Base-by-base conservation (phyloP, 2,797 vertebrate genomes). In the Fistularia commersonii region DNA sequence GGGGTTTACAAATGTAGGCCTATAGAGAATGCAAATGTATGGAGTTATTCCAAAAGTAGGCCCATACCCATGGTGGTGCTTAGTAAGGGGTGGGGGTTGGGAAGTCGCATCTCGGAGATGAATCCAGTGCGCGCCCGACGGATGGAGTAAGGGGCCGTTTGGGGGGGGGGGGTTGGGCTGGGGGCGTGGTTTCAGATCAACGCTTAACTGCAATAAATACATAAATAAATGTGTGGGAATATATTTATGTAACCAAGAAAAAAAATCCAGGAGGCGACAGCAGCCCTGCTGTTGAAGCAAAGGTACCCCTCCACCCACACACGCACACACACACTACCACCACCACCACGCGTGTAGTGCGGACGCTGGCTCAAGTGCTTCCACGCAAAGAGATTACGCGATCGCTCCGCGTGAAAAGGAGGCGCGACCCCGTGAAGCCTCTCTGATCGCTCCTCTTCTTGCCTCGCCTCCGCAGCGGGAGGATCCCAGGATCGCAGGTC, bases 161-260 rank as follows among this genome's bases (percentile, higher is more conserved):
- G 23, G 2, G 55, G 74, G 76, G 76, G 78, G 74, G 79, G 82
- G 81, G 85, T 89, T 88, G n/a, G n/a, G n/a, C n/a, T n/a, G n/a
- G 23, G 23, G 83, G 87, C 76, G 86, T 77, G 83, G 83, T 44
- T 65, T 23, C 79, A 36, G 31, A 58, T 75, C 69, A 71, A 64
- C 72, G 79, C 63, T 57, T 57, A 72, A 73, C 72, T 73, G 79
- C 78, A 58, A 37, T 44, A 66, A 60, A 49, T 58, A 41, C 46
- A 37, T 33, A 50, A 11, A 8, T 39, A n/a, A 32, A 23, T 23
- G 23, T 23, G 23, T 23, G 23, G 4, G 23, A 4, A 23, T 2
- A 23, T 23, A 23, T 23, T 23, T 23, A 23, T 23, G 23, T 23
- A 23, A 23, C 23, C 23, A 51, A 64, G 51, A 61, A 37, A 63